Evolutionary conservation across 37 sponge, comb jelly and placozoan species (phyloP), one percentile per base, ranked within the genome.

Genomic region (Oopsacas minuta): DNA sequence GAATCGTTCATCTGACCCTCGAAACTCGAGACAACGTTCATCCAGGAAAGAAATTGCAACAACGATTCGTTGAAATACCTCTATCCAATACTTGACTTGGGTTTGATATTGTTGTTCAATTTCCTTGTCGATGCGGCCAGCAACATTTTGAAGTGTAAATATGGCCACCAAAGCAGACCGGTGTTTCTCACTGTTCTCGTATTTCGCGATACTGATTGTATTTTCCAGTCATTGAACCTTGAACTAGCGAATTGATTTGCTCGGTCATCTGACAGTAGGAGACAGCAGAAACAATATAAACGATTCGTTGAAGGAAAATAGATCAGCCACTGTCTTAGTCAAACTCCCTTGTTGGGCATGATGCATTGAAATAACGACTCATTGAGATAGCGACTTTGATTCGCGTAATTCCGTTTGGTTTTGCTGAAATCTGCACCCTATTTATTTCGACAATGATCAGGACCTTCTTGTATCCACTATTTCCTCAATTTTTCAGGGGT

Each of bases 291-390:
- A 42, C 49, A 42, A 42, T 42, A 42, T 42, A 42, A 42, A 42
- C 49, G 15, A 42, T 42, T 42, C 15, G 49, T 42, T 42, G 49
- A 42, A 17, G 49, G 49, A 42, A 15, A 42, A 42, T 42, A 42
- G 49, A 42, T 42, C 49, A 42, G 49, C 49, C 49, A 42, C 15
- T 42, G 8, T 42, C 49, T 61, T 61, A 61, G 28, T 61, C 75
- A 32, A 61, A 61, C 7, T n/a, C 28, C 75, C 7, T 61, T 61
- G 30, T 61, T 61, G 75, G 75, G 30, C 75, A n/a, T 61, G 75
- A 61, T 61, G 75, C 75, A 61, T 61, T 61, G 75, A 61, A 61
- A 61, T 61, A n/a, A 61, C 28, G 75, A 61, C 75, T 61, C 75
- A 25, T 61, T 61, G 75, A 61, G 75, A 61, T 61, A 25, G 75